phyloP scores from a whole-genome alignment of 2,888 invertebrate genomes.

The Hylaea fasciaria region DNA sequence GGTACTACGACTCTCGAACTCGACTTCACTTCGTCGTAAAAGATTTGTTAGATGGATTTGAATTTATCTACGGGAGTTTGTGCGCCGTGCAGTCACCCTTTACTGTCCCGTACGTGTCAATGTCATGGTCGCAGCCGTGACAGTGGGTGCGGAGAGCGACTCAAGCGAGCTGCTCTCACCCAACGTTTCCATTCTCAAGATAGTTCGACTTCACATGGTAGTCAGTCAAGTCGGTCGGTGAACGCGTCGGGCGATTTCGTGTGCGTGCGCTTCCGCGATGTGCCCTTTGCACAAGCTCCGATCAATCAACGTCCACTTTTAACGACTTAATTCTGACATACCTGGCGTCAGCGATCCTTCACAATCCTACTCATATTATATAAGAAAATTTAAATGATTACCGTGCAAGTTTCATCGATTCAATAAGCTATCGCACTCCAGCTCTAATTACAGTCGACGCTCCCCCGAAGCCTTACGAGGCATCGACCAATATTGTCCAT shows the following conservation, averaged over 20 bases:
- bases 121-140: conserved; percentile 16
- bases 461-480: conserved; percentile 69
- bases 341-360: conserved; percentile 53
- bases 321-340: conserved; percentile 81
- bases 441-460: conserved; percentile 56
- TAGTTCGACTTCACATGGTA: conserved; percentile 29
- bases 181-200: conserved; percentile 1
- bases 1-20: conserved; percentile 34
- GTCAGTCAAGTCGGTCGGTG: conserved; percentile 43
- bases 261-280: conserved; percentile 73
- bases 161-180: neutral
- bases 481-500: conserved; percentile 72
- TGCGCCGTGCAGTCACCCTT: neutral
- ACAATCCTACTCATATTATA: conserved; percentile 67
- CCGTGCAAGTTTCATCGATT: conserved; percentile 62
- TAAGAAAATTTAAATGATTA: conserved; percentile 68
- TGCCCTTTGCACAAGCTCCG: conserved; percentile 68
- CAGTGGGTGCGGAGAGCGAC: neutral
- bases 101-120: conserved; percentile 2
- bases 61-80: conserved; percentile 3
- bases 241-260: conserved; percentile 54
- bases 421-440: conserved; percentile 53
- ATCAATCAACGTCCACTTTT: conserved; percentile 78
- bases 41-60: neutral
- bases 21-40: conserved; percentile 7